Base-by-base conservation (phyloP, 2,797 vertebrate genomes). In the Notolepis coatsorum region DNA sequence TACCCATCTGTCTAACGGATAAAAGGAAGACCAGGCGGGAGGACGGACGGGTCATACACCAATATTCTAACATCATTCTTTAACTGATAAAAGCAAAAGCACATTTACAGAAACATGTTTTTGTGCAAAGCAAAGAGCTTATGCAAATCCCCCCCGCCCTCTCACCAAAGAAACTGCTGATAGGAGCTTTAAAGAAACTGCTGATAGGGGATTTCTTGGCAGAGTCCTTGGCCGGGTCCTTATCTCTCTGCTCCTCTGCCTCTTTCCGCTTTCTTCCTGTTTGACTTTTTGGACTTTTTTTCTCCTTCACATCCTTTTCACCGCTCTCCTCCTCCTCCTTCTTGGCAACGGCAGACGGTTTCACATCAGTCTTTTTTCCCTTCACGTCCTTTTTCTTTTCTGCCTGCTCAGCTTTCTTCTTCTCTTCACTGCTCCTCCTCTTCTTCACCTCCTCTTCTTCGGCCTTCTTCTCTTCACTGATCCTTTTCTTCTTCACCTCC, bases 91-190 rank as follows among this genome's bases (percentile, higher is more conserved):
- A 81, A 82, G 79, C 41, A 23, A 2, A n/a, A 50, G 62, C 45
- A 74, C 64, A 79, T 80, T 81, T 65, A 62, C 12, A n/a, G 62
- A 63, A 65, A 55, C 13, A 8, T 45, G 12, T 68, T 60, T 57
- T 68, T 73, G 57, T 77, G 82, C 68, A 77, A n/a, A 80, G 69
- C 64, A 56, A 59, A 65, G 68, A 80, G 24, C 51, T 4, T 68
- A 84, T 83, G 82, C 79, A 76, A 80, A 84, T 79, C 65, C n/a
- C 21, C 42, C 15, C 5, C 17, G 18, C 91, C 5, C 17, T 9
- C 91, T 92, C 82, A 97, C 95, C 85, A 84, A 96, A 96, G 88
- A 96, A 96, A 84, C 85, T 94, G 89, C 88, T 94, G 81, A 96
- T 89, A 1, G 84, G 73, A 2, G 82, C 20, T 79, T 88, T 92